A percentile compares a stretch with the other conserved stretches of the same genome.
Conservation (phyloP, 1,140 invertebrate species). For the Nephila pilipes region DNA sequence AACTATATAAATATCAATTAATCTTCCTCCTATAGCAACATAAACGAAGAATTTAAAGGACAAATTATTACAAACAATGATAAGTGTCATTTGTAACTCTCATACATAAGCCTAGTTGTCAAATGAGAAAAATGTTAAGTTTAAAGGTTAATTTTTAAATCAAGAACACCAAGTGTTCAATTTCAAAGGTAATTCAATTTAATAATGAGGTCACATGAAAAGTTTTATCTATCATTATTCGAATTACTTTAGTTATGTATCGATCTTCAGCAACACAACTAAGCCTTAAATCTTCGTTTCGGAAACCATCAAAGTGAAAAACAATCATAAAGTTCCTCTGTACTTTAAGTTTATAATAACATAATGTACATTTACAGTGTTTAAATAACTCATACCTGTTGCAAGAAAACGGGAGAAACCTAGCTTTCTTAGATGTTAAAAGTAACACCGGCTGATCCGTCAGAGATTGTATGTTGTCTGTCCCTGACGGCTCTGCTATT, state of each 20-base stretch:
- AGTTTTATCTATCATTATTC: conserved; percentile 1
- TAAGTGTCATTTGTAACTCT: too few relatives aligned
- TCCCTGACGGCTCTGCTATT: conserved; percentile 74
- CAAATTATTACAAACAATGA: too few relatives aligned
- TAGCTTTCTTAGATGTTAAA: conserved; percentile 64
- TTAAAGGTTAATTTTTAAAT: background rate
- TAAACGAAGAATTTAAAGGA: too few relatives aligned
- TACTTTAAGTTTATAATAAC: background rate
- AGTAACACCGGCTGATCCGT: conserved; percentile 75
- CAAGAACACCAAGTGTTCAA: background rate
- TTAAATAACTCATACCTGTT: conserved; percentile 67
- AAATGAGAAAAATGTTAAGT: background rate
- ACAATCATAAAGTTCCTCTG: background rate
- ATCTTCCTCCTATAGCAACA: too few relatives aligned
- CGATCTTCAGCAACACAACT: conserved; percentile 5
- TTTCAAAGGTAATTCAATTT: background rate
- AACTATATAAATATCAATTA: too few relatives aligned
- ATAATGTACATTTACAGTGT: conserved; percentile 13
- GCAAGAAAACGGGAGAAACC: conserved; percentile 48
- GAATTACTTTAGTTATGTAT: conserved; percentile 11
- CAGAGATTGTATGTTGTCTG: conserved; percentile 71
- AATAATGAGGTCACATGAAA: background rate
- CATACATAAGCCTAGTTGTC: conserved; percentile 24
- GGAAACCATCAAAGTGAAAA: background rate
- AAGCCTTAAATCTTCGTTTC: conserved; percentile 30